These are phyloP conservation scores for Lepus europaeus DNA, from an alignment of 2,113 vertebrate species.

Conservation along the genomic window DNA sequence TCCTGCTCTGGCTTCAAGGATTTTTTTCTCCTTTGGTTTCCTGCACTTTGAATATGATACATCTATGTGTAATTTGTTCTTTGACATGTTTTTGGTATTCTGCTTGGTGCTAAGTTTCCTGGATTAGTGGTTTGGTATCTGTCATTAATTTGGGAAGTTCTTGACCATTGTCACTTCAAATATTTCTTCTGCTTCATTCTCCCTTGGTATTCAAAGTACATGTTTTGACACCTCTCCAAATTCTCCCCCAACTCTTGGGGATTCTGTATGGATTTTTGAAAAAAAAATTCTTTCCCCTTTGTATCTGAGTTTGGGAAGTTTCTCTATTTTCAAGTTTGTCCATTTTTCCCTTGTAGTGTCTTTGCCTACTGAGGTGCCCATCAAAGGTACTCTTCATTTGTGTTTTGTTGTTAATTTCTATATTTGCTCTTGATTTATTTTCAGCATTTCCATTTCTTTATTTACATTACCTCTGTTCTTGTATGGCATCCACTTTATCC, in stretches of 20 bases:
- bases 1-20: not conserved
- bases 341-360: not conserved
- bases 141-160: slow-evolving; percentile 28
- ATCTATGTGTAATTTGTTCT: not conserved
- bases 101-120: not conserved
- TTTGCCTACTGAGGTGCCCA: not conserved
- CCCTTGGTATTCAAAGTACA: not conserved
- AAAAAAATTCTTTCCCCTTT: not conserved
- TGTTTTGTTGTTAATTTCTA: not conserved
- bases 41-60: not conserved
- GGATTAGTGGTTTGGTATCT: not conserved
- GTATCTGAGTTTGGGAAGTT: not conserved
- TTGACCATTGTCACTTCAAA: not conserved
- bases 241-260: not conserved
- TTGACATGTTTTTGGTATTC: not conserved
- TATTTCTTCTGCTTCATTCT: slow-evolving; percentile 15
- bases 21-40: not conserved
- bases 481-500: not conserved
- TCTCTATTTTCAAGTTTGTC: not conserved
- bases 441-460: not conserved
- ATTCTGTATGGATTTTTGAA: not conserved
- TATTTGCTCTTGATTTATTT: not conserved
- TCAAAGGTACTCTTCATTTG: not conserved
- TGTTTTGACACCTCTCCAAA: not conserved
- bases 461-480: not conserved